Evolutionary conservation across 2,797 vertebrate species (phyloP), one percentile per base, ranked within the genome.

Genomic region (Eremophila alpestris): DNA sequence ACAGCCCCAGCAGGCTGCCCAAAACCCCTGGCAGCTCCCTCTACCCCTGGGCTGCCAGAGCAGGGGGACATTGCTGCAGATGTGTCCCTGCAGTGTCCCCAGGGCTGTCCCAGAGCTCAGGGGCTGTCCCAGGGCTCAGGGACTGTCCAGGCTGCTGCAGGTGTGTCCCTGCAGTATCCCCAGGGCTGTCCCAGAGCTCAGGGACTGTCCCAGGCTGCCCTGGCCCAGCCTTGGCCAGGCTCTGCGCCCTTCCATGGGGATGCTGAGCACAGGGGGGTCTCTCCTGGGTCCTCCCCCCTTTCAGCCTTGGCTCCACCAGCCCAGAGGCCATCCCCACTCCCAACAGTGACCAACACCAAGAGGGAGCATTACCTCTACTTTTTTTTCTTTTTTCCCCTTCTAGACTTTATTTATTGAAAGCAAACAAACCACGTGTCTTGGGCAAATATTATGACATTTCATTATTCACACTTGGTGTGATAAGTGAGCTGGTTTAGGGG

Each of bases 201-300:
- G 5, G 51, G 23, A 32, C 21, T 60, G 63, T 21, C 48, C 30
- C 27, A 2, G 38, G 12, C 40, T 60, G 65, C 43, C 5, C 2
- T 6, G 11, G 7, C 6, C 23, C 5, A 16, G 38, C 10, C 12
- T 27, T n/a, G 12, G 12, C 59, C 14, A 9, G 60, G 49, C 9
- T 43, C 3, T 58, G 80, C 65, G 17, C 51, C 38, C 1, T 11
- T 7, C 4, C 45, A 82, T 98, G 94, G 98, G 98, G 75, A 94
- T 14, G 97, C 97, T 30, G 96, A 97, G 21, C 97, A 95, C 97
- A 58, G 89, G 45, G 48, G 4, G 89, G 97, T 27, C 75, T 96
- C 98, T 5, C 70, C 94, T 8, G 95, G 55, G 96, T 97, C 58
- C 46, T 8, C 30, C 13, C 38, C 21, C 43, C 17, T 38, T 34